Base-by-base conservation (phyloP, 2,797 vertebrate species). In the Coendou prehensilis region DNA sequence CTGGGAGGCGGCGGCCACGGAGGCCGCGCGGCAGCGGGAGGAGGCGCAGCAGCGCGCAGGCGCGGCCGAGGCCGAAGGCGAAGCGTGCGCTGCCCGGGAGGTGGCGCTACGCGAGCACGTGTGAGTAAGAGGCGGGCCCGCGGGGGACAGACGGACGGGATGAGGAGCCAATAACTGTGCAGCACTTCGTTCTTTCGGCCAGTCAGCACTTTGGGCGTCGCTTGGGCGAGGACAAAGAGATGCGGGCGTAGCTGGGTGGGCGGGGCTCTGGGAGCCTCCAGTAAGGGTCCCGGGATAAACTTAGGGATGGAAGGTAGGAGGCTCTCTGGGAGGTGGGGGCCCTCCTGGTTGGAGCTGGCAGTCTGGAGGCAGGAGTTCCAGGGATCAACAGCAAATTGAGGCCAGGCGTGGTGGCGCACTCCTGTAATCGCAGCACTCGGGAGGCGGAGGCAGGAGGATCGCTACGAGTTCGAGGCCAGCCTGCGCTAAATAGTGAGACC, bases 51-150 rank as follows among this genome's bases (percentile, higher is more conserved):
- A 20, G n/a, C 97, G 86, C 18, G 90, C 88, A 0, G 50, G 56
- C 10, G 76, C 83, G 0, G 95, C 94, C 0, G 75, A 96, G 59
- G 93, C 92, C 0, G 73, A 89, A 14, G 9, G 88, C 5, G 96
- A 79, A 23, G 89, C 96, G 26, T 98, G 98, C 52, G 79, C 86
- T 1, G 94, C 75, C 82, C 95, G 95, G 8, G 97, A 98, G 57
- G 86, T 22, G 14, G 90, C 18, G 69, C 96, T 98, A 33, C 86
- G 37, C 2, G 78, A 89, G 47, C 96, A 81, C 20, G 0, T 95
- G 98, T 98, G 61, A 98, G 98, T 96, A n/a, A 69, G 3, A 47
- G 87, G 75, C 63, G 81, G 89, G 30, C 2, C 76, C 5, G 14
- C 26, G 9, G 6, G 52, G 54, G 5, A 11, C 14, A 47, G 47